Evolutionary conservation across 2,113 vertebrate species (phyloP).

Genomic region (Rhynchomys soricoides): DNA sequence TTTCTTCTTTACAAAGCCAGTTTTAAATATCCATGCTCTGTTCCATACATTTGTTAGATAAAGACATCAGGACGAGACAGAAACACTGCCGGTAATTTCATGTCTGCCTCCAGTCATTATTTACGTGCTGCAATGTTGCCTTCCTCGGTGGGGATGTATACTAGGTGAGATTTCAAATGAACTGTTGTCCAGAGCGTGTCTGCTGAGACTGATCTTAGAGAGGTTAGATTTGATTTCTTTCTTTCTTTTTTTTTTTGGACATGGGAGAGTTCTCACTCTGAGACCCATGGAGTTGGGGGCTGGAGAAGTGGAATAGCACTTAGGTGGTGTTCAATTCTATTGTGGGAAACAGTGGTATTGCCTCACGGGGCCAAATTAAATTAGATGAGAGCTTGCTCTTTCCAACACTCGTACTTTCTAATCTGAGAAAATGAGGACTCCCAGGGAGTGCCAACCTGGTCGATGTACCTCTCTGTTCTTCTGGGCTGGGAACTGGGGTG

Average conservation of each 20-base stretch:
- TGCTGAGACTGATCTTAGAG: neutral
- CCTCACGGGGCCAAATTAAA: conserved; percentile 12
- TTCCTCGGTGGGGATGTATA: neutral
- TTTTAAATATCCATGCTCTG: neutral
- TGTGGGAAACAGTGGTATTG: neutral
- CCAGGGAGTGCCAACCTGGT: neutral
- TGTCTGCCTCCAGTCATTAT: neutral
- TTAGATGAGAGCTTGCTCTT: conserved; percentile 4
- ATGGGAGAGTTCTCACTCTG: neutral
- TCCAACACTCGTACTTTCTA: conserved; percentile 17
- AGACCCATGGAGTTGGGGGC: neutral
- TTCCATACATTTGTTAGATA: neutral
- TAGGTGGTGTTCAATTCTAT: neutral
- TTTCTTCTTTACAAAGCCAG: neutral
- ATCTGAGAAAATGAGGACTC: conserved; percentile 50
- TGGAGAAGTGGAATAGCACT: neutral
- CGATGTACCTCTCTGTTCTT: neutral
- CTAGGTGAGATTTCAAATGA: neutral
- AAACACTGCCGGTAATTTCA: neutral
- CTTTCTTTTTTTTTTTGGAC: neutral
- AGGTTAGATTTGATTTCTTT: neutral
- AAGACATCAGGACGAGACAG: neutral
- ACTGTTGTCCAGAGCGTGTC: neutral
- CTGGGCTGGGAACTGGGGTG: neutral
- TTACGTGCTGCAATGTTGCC: neutral